Evolutionary conservation across 2,113 vertebrate species (phyloP), one percentile per base, ranked within the genome.

Genomic region (Ardeotis arabs): DNA sequence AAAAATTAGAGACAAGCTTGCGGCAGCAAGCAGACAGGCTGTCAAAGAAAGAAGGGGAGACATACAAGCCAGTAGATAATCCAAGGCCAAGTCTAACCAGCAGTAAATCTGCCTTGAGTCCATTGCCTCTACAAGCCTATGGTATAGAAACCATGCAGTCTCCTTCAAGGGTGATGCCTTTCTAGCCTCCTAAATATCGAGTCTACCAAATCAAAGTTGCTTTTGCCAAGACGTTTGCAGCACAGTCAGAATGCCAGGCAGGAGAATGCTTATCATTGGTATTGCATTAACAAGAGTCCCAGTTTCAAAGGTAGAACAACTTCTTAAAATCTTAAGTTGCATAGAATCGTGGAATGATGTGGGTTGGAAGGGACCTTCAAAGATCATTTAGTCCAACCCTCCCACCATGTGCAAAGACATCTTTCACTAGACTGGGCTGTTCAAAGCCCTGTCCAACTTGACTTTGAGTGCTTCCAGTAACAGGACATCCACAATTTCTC

Each of bases 141-240:
- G n/a, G 66, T 21, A 31, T 14, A 41, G 56, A 78, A 78, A 35
- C 15, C 22, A 2, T 6, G 3, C 47, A 50, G 44, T 6, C 1
- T 7, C 10, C 25, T 23, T 82, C 62, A 17, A 1, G 1, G 24
- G 1, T 75, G 14, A 58, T 27, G 11, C 10, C 67, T 85, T 66
- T 33, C 5, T 63, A 67, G 31, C 8, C 29, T 70, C 33, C 22
- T 28, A 92, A 41, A 24, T 27, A 24, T 14, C 2, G 73, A 52
- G 2, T 9, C n/a, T 50, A 55, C 17, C 10, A 63, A 55, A 91
- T 49, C 0, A 0, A 47, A 39, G 10, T 7, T 50, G 45, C 9
- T 82, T 60, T 79, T 35, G 12, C 14, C 21, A 31, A 35, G 45
- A 9, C 14, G 15, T 70, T 72, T 73, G 20, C 27, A 25, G 16